Base-by-base conservation (phyloP, 2,797 vertebrate species). In the Sebastes kiyomatsui region DNA sequence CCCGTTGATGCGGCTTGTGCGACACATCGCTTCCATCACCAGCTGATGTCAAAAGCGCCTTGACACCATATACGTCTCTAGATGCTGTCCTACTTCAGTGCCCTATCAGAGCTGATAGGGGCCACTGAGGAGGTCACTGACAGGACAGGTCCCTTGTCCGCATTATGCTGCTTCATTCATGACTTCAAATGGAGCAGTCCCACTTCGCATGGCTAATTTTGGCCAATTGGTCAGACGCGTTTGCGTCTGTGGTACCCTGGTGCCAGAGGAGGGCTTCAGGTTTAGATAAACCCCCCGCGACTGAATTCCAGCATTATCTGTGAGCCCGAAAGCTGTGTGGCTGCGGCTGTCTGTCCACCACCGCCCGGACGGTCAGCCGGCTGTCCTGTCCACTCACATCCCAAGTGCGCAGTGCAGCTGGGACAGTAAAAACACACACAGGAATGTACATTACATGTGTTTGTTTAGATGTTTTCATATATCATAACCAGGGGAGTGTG, bases 291-390 rank as follows among this genome's bases (percentile, higher is more conserved):
- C 83, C 73, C 73, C 87, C 86, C 76, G 87, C 66, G 72, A 83
- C 87, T 89, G 88, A 87, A 96, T 96, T 94, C 94, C 93, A 88
- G 88, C 82, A 89, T 92, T 95, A 94, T 95, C 94, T 92, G 70
- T 90, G 90, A 89, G 89, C 87, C 81, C 7, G 62, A 81, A 77
- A 86, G 85, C 82, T 59, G 80, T 38, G 74, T 54, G 75, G 72
- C 84, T 84, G 86, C 64, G 76, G 71, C 84, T 86, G 85, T 86
- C 74, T 77, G 71, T 87, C 77, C 88, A 75, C 79, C 82, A 84
- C 61, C n/a, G 16, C 61, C 81, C 33, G 73, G 64, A 77, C 32
- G 77, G 59, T 77, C 77, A 52, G 67, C 77, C 62, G 85, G 67
- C 77, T 82, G 69, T 79, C 83, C 66, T 30, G 35, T 83, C 74